Evolutionary conservation across 2,797 vertebrate genomes (phyloP).

Genomic region (Gephyroberyx darwinii): DNA sequence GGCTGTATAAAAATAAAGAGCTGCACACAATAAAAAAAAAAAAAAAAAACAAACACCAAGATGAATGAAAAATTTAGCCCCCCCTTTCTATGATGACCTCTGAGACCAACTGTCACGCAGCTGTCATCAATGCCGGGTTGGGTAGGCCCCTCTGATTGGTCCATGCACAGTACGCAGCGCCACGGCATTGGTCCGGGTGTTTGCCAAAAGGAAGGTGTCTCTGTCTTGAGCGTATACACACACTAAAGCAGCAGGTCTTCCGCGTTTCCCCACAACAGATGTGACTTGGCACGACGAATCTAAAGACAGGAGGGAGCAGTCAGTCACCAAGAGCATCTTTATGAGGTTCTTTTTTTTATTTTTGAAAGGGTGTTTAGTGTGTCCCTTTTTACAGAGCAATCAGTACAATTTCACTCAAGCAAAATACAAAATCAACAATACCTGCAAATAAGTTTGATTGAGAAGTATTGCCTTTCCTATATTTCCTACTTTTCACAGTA

Average conservation of each 20-base stretch:
- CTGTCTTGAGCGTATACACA: slow-evolving; percentile 75
- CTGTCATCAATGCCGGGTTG: slow-evolving; percentile 68
- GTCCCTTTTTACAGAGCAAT: slow-evolving; percentile 38
- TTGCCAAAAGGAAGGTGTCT: slow-evolving; percentile 74
- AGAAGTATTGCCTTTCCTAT: background rate
- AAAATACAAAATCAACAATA: slow-evolving; percentile 9
- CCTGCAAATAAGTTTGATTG: background rate
- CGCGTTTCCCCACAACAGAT: slow-evolving; percentile 72
- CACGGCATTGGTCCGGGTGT: slow-evolving; percentile 80
- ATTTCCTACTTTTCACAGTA: background rate
- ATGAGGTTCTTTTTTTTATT: slow-evolving; percentile 60
- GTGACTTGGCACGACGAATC: slow-evolving; percentile 78
- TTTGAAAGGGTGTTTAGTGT: slow-evolving; percentile 52
- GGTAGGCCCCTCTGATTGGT: slow-evolving; percentile 78
- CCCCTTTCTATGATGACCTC: slow-evolving; percentile 56
- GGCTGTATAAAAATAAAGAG: slow-evolving; percentile 63
- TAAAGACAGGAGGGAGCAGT: slow-evolving; percentile 82
- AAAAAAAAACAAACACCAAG: slow-evolving; percentile 48
- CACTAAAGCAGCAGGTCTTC: slow-evolving; percentile 81
- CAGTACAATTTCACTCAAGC: slow-evolving; percentile 28
- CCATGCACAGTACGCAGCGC: slow-evolving; percentile 75
- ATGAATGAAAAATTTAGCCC: slow-evolving; percentile 54
- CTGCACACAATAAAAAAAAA: slow-evolving; percentile 46
- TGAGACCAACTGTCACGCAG: slow-evolving; percentile 70
- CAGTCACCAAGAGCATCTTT: slow-evolving; percentile 66